A percentile compares a stretch with the other conserved stretches of the same genome.
These are phyloP conservation scores for Molanna angustata DNA, from an alignment of 2,888 invertebrate genomes.

Conservation along the genomic window DNA sequence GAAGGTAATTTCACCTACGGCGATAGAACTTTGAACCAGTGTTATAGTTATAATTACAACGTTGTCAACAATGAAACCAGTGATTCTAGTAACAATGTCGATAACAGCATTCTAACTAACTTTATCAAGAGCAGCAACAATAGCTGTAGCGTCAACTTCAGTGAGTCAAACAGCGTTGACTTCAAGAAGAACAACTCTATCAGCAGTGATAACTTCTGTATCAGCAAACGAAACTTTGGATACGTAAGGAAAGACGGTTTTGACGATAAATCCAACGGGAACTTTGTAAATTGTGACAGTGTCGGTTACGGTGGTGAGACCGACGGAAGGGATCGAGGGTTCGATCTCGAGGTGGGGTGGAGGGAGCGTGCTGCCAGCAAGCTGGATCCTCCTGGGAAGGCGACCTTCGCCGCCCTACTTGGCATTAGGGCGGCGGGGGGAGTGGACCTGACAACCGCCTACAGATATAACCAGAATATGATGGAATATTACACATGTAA, in stretches of 20 bases:
- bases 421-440: slow-evolving; percentile 58
- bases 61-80: not conserved
- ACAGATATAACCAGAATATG: slow-evolving; percentile 96
- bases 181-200: too few relatives aligned
- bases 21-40: too few relatives aligned
- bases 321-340: not conserved
- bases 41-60: not conserved
- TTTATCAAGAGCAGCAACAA: not conserved
- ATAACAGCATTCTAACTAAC: not conserved
- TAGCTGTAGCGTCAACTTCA: too few relatives aligned
- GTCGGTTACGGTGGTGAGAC: not conserved
- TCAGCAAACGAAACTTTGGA: too few relatives aligned
- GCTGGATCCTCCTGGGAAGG: slow-evolving; percentile 65
- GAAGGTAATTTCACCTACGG: not conserved
- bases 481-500: slow-evolving; percentile 99
- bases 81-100: not conserved
- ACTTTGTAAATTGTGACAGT: not conserved
- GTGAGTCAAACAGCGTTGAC: too few relatives aligned
- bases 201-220: too few relatives aligned
- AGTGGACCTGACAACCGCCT: slow-evolving; percentile 91
- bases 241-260: not conserved
- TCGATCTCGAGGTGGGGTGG: slow-evolving; percentile 23
- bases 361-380: slow-evolving; percentile 40
- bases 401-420: slow-evolving; percentile 64
- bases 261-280: not conserved